phyloP scores from a whole-genome alignment of 1,140 invertebrate species.

The Lordiphosa mommai region DNA sequence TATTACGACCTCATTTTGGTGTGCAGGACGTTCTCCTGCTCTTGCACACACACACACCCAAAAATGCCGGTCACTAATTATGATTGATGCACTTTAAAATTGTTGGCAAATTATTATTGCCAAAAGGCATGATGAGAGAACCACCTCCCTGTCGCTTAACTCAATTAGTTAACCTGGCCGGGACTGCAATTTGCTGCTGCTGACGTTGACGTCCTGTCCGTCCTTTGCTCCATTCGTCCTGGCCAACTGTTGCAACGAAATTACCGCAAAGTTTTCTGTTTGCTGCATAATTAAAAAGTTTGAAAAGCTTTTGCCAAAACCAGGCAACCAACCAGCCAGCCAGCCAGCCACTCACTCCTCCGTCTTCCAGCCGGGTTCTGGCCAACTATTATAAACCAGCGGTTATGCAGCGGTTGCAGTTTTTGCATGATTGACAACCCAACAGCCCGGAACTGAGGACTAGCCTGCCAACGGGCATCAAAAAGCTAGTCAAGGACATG shows the following conservation, averaged over 20 bases:
- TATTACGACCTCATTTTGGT: conserved; percentile 14
- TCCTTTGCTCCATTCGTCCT: conserved; percentile 31
- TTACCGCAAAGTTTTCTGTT: conserved; percentile 76
- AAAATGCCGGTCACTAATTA: conserved; percentile 65
- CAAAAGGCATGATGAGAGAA: conserved; percentile 38
- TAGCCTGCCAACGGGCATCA: conserved; percentile 1
- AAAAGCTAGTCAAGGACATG: conserved; percentile 64
- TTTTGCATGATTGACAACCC: conserved; percentile 75
- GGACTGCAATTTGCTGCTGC: conserved; percentile 39
- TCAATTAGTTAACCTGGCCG: conserved; percentile 68
- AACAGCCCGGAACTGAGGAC: conserved; percentile 48
- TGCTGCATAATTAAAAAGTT: conserved; percentile 78
- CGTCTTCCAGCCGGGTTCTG: conserved; percentile 18
- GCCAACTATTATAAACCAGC: conserved; percentile 72
- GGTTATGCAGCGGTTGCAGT: conserved; percentile 71
- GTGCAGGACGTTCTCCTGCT: background rate
- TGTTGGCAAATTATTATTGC: conserved; percentile 73
- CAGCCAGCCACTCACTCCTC: background rate
- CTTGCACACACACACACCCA: conserved; percentile 12
- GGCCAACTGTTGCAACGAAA: conserved; percentile 74
- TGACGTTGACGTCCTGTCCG: conserved; percentile 50
- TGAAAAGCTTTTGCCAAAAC: conserved; percentile 76
- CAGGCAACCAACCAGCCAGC: conserved; percentile 51
- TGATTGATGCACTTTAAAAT: conserved; percentile 77
- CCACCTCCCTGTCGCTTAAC: conserved; percentile 37